phyloP scores from a whole-genome alignment of 2,113 vertebrate genomes.

The Hemichromis elongatus region DNA sequence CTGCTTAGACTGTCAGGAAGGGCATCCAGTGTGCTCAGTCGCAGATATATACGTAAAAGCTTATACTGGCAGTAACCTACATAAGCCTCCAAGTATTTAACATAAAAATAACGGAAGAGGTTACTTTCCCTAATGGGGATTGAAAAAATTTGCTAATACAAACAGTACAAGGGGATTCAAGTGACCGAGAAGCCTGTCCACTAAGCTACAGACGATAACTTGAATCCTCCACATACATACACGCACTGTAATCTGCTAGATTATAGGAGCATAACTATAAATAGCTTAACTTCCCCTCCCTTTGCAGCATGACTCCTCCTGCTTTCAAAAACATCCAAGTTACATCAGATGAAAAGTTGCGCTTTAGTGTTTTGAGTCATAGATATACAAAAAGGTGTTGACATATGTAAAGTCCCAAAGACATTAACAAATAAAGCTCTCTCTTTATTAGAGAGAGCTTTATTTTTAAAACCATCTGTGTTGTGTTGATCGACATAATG shows the following conservation, averaged over 20 bases:
- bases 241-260: not conserved
- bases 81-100: not conserved
- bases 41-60: not conserved
- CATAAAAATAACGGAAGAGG: not conserved
- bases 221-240: rapidly evolving
- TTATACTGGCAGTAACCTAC: rapidly evolving
- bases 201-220: not conserved
- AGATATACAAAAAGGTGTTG: slow-evolving; percentile 7
- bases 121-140: rapidly evolving
- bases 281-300: not conserved
- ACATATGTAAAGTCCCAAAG: slow-evolving; percentile 34
- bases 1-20: not conserved
- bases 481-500: slow-evolving; percentile 55
- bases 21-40: not conserved
- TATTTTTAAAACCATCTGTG: slow-evolving; percentile 73
- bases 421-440: slow-evolving; percentile 19
- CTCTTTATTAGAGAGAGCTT: slow-evolving; percentile 43
- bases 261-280: not conserved
- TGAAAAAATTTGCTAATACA: not conserved
- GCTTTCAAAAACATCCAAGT: not conserved
- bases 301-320: not conserved
- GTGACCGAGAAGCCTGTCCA: not conserved
- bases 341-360: not conserved
- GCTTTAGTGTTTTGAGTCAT: not conserved
- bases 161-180: not conserved